Evolutionary conservation across 2,113 vertebrate genomes (phyloP).

Genomic region (Syngnathoides biaculeatus): DNA sequence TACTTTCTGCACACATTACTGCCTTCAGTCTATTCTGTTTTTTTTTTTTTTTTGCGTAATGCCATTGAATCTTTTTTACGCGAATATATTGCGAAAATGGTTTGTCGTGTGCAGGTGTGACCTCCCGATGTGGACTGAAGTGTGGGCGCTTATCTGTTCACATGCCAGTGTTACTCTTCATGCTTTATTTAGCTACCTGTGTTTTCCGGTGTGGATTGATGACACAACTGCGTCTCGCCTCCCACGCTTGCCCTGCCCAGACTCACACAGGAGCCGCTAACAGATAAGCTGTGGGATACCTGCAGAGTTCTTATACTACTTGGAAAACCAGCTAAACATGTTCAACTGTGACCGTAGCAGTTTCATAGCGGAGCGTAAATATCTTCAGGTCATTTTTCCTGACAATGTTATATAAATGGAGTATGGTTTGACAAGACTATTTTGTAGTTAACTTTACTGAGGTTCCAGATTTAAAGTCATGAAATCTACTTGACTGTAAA

Average conservation of each 20-base stretch:
- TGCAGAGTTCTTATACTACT: conserved; percentile 25
- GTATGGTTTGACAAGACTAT: neutral
- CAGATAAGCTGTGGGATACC: conserved; percentile 52
- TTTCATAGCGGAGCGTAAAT: conserved; percentile 26
- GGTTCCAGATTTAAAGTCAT: neutral
- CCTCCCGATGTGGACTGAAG: conserved; percentile 7
- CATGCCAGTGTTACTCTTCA: conserved; percentile 31
- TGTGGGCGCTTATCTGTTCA: conserved; percentile 40
- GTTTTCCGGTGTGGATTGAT: conserved; percentile 51
- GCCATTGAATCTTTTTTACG: neutral
- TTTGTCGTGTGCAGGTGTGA: conserved; percentile 13
- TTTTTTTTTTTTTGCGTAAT: neutral
- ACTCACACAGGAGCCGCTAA: conserved; percentile 57
- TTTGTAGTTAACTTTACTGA: neutral
- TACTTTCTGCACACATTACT: neutral
- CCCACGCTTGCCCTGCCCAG: conserved; percentile 49
- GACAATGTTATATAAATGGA: neutral
- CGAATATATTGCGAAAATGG: neutral
- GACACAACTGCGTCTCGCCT: conserved; percentile 48
- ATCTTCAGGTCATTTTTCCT: conserved; percentile 28
- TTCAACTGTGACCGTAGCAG: conserved; percentile 17
- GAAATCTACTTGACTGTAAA: no score
- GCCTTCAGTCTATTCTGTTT: no score
- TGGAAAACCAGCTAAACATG: conserved; percentile 28
- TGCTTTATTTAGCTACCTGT: conserved; percentile 53